Conservation (phyloP, 2,888 invertebrate species). For the Eilema depressum region DNA sequence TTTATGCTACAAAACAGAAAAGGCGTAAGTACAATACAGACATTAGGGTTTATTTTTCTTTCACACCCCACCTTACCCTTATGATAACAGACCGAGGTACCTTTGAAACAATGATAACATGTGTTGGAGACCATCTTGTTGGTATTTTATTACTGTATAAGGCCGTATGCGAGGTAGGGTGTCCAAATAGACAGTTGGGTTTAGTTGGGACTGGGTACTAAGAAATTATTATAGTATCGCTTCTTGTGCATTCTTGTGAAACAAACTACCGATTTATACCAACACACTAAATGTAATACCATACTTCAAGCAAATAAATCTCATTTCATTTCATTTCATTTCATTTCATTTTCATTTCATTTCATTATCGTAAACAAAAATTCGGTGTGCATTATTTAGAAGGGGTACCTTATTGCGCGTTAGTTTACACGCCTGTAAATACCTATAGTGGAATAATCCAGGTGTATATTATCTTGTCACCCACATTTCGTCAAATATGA, state of each 20-base stretch:
- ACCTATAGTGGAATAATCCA: too few species aligned
- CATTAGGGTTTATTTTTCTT: slow-evolving; percentile 28
- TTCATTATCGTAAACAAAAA: slow-evolving; percentile 3
- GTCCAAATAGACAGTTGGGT: background rate
- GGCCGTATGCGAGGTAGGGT: background rate
- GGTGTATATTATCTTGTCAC: too few species aligned
- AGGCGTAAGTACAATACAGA: slow-evolving; percentile 21
- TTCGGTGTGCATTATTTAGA: background rate
- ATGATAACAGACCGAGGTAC: slow-evolving; percentile 31
- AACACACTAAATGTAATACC: too few species aligned
- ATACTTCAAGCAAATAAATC: too few species aligned
- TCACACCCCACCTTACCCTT: slow-evolving; percentile 18
- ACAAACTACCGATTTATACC: too few species aligned
- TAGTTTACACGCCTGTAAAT: too few species aligned
- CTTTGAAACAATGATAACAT: slow-evolving; percentile 30
- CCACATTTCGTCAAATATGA: too few species aligned
- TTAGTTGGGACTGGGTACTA: background rate
- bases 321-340: too few species aligned
- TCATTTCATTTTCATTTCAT: too few species aligned
- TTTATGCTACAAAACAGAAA: background rate
- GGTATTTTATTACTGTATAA: slow-evolving; percentile 7
- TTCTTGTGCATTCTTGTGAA: too few species aligned
- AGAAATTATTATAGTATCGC: background rate
- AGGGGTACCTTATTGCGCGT: too few species aligned
- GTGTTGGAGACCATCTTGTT: slow-evolving; percentile 8